Conservation (phyloP, 2,888 invertebrate genomes). For the Drosophila vallismaia region DNA sequence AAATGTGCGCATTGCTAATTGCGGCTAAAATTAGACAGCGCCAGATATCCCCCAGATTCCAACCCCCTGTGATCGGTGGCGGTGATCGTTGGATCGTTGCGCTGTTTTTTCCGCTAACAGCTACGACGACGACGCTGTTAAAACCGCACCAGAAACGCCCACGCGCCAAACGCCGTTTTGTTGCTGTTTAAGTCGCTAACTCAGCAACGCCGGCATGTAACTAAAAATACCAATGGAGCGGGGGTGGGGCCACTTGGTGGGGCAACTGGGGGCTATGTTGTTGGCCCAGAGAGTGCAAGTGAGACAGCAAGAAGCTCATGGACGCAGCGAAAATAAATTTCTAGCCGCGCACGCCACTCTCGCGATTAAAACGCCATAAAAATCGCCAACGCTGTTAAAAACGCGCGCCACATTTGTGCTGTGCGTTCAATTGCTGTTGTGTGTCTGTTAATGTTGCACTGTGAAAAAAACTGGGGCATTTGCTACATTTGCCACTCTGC, state of each 20-base stretch:
- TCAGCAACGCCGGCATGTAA: constrained; percentile 52
- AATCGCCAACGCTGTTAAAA: constrained; percentile 69
- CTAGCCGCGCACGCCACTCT: constrained; percentile 54
- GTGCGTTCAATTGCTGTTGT: constrained; percentile 23
- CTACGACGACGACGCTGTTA: constrained; percentile 19
- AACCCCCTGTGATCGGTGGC: constrained; percentile 10
- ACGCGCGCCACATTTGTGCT: constrained; percentile 54
- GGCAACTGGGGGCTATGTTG: constrained; percentile 5
- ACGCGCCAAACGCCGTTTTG: constrained; percentile 64
- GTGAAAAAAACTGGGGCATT: background rate
- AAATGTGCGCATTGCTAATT: constrained; percentile 77
- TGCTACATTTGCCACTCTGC: background rate
- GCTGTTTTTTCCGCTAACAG: constrained; percentile 23
- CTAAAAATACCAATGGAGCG: constrained; percentile 62
- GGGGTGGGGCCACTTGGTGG: constrained; percentile 9
- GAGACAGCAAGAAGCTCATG: constrained; percentile 22
- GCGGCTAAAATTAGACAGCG: constrained; percentile 70
- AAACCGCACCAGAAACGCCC: constrained; percentile 59
- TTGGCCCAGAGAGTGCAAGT: constrained; percentile 13
- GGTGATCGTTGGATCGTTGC: too few species aligned
- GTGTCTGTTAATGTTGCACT: constrained; percentile 10
- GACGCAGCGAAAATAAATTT: constrained; percentile 32
- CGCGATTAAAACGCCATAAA: constrained; percentile 76
- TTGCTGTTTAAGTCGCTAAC: constrained; percentile 30
- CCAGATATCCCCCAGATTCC: constrained; percentile 29